Evolutionary conservation across 2,113 vertebrate species (phyloP).

Genomic region (Felis catus): DNA sequence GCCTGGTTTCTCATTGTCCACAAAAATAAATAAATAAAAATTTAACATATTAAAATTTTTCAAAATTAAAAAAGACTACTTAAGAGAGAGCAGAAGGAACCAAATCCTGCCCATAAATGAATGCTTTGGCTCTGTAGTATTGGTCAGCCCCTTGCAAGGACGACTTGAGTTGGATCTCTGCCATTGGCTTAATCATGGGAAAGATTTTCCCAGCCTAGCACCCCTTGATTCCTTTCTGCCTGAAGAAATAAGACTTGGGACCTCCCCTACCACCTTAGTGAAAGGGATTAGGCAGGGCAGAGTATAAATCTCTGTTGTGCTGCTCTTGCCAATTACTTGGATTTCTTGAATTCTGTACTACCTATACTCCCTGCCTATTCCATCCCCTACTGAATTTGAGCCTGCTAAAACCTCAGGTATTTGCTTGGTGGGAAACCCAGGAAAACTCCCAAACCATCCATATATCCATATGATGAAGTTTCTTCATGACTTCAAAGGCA

Average conservation of each 20-base stretch:
- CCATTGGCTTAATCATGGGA: not conserved
- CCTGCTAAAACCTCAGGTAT: not conserved
- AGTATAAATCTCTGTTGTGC: not conserved
- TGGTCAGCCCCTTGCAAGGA: constrained; percentile 64
- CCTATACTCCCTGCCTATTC: not conserved
- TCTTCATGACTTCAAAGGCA: not conserved
- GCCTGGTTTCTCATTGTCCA: constrained; percentile 67
- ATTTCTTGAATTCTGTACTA: not conserved
- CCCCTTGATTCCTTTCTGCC: not conserved
- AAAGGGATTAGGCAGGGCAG: not conserved
- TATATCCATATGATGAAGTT: not conserved
- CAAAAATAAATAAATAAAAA: not conserved
- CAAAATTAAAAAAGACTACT: constrained; percentile 30
- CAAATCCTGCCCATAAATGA: constrained; percentile 13
- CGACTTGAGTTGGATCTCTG: constrained; percentile 67
- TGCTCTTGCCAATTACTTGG: not conserved
- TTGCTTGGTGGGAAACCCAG: not conserved
- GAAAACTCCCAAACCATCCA: not conserved
- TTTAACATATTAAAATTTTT: not conserved
- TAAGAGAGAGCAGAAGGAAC: constrained; percentile 62
- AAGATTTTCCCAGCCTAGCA: not conserved
- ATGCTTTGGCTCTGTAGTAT: not conserved
- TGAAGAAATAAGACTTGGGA: not conserved
- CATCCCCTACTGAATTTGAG: not conserved
- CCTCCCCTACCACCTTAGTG: not conserved